Conservation (phyloP, 30 jellyfish, hydroid and myxozoan genomes). For the Hydractinia echinata region DNA sequence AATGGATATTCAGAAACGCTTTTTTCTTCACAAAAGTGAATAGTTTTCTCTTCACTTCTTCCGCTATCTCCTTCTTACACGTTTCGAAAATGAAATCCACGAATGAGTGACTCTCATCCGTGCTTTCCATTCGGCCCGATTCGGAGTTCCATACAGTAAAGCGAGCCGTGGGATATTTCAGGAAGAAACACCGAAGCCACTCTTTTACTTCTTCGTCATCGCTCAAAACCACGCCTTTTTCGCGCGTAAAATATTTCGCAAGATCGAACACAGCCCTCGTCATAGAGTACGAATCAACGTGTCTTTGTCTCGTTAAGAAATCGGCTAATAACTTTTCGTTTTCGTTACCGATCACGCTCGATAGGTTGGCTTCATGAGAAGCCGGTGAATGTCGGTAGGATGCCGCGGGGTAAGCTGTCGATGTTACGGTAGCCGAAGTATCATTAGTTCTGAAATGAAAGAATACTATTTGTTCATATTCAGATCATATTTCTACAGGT, state of each 20-base stretch:
- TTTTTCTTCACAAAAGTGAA: not conserved
- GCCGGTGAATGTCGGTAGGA: no score
- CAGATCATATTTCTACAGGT: no score
- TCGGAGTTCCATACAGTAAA: conserved; percentile 11
- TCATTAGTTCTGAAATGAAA: not conserved
- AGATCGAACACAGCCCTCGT: conserved; percentile 14
- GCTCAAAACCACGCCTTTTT: not conserved
- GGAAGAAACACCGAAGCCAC: not conserved
- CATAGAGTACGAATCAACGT: not conserved
- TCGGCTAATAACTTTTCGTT: conserved; percentile 6
- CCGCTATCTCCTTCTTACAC: not conserved
- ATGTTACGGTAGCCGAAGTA: not conserved
- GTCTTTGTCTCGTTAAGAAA: conserved; percentile 16
- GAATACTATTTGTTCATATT: not conserved
- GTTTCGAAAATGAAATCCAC: not conserved
- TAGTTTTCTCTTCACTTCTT: conserved; percentile 3
- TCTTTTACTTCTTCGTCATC: conserved; percentile 6
- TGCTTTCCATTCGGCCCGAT: not conserved
- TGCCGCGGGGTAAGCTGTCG: not conserved
- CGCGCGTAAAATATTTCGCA: conserved; percentile 1
- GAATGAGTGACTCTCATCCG: not conserved
- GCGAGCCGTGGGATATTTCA: conserved; percentile 11
- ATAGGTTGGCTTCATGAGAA: no score
- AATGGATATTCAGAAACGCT: not conserved
- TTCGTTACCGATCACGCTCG: not conserved